phyloP scores from a whole-genome alignment of 2,113 vertebrate genomes.

The Petromus typicus region DNA sequence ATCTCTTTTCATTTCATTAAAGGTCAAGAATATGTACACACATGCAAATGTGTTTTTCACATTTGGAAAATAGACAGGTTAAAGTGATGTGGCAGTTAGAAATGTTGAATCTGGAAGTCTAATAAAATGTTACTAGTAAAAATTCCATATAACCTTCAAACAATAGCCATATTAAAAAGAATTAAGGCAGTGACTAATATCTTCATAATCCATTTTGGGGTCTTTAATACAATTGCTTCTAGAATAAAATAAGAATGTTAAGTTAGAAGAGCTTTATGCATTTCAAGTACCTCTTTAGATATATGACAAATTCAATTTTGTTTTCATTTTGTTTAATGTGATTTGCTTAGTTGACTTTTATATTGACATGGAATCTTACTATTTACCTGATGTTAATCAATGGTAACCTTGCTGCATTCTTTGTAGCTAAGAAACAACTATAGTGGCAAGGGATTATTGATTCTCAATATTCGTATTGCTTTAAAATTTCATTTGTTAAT shows the following conservation, averaged over 20 bases:
- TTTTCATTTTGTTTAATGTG: slow-evolving; percentile 46
- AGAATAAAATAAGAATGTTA: slow-evolving; percentile 41
- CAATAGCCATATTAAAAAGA: neutral
- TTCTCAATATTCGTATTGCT: slow-evolving; percentile 13
- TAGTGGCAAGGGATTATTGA: neutral
- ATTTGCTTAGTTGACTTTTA: slow-evolving; percentile 57
- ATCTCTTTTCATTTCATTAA: slow-evolving; percentile 58
- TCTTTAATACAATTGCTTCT: slow-evolving; percentile 35
- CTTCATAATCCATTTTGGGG: neutral
- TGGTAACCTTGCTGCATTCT: slow-evolving; percentile 29
- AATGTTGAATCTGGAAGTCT: slow-evolving; percentile 19
- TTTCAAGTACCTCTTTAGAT: slow-evolving; percentile 8
- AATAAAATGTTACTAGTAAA: slow-evolving; percentile 43
- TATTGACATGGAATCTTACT: slow-evolving; percentile 10
- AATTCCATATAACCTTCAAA: slow-evolving; percentile 57
- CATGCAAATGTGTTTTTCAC: slow-evolving; percentile 67
- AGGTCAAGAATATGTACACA: slow-evolving; percentile 64
- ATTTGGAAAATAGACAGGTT: slow-evolving; percentile 52
- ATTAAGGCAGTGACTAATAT: slow-evolving; percentile 13
- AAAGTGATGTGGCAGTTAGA: neutral
- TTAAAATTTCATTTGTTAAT: slow-evolving; percentile 49
- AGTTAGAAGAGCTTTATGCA: neutral
- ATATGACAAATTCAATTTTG: slow-evolving; percentile 36
- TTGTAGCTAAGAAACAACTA: slow-evolving; percentile 35
- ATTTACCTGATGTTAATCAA: slow-evolving; percentile 58